Evolutionary conservation across 2,113 vertebrate genomes (phyloP).

Genomic region (Podiceps cristatus): DNA sequence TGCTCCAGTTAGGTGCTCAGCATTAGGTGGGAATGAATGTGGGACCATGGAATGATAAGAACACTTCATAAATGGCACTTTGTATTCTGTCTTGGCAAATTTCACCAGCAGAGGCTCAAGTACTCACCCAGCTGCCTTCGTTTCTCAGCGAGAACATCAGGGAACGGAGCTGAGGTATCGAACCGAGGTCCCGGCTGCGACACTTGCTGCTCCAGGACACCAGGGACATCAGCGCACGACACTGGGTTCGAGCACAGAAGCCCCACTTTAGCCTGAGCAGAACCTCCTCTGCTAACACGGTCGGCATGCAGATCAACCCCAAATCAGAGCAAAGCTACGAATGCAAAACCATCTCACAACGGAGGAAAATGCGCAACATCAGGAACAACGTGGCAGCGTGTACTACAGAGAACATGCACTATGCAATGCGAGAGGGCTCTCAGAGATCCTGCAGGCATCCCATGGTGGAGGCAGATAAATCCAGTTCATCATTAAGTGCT

Average conservation of each 20-base stretch:
- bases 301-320: conserved; percentile 65
- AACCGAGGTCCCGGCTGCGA: conserved; percentile 54
- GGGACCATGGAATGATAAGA: conserved; percentile 33
- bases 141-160: conserved; percentile 70
- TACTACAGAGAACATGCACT: conserved; percentile 64
- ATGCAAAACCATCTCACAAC: conserved; percentile 38
- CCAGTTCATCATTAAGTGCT: conserved; percentile 6
- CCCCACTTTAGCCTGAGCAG: conserved; percentile 70
- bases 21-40: conserved; percentile 11
- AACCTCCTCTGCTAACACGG: conserved; percentile 57
- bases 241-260: conserved; percentile 68
- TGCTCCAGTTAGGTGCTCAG: not conserved
- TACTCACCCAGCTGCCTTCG: conserved; percentile 67
- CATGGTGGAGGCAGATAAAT: not conserved
- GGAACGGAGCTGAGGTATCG: conserved; percentile 71
- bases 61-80: conserved; percentile 16
- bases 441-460: conserved; percentile 21
- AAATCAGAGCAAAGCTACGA: conserved; percentile 40
- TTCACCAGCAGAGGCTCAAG: conserved; percentile 50
- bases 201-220: conserved; percentile 71
- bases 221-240: conserved; percentile 69
- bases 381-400: not conserved
- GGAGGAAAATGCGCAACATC: conserved; percentile 1
- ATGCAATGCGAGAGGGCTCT: not conserved
- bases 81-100: conserved; percentile 14